Percentiles rank a stretch among this genome's conserved stretches.
phyloP scores from a whole-genome alignment of 23 tunicate species.

The Halocynthia aurantium region DNA sequence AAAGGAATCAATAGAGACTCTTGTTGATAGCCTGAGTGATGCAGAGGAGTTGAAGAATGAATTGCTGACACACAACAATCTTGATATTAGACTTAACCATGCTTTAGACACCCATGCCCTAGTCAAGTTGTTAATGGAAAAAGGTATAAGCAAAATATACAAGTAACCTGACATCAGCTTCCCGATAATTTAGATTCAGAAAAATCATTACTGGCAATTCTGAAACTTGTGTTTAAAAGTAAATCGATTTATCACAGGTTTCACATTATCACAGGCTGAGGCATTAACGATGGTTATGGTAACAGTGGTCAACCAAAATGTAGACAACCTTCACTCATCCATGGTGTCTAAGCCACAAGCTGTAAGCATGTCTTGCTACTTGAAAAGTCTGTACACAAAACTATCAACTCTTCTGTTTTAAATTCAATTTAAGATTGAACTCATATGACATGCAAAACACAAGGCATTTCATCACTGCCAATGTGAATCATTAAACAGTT shows the following conservation, averaged over 20 bases:
- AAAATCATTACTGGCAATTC: background rate
- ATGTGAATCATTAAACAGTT: too few relatives aligned
- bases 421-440: background rate
- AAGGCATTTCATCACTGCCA: too few relatives aligned
- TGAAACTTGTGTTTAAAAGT: too few relatives aligned
- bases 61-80: too few relatives aligned
- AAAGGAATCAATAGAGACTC: too few relatives aligned
- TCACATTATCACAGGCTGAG: constrained; percentile 21
- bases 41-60: too few relatives aligned
- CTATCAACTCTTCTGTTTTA: background rate
- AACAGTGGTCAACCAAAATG: background rate
- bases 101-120: constrained; percentile 16
- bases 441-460: too few relatives aligned
- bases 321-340: background rate
- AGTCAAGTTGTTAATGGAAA: constrained; percentile 9
- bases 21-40: too few relatives aligned
- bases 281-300: constrained; percentile 19
- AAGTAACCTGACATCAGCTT: background rate
- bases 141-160: constrained; percentile 1
- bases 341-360: constrained; percentile 29
- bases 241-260: background rate
- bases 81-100: too few relatives aligned
- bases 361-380: background rate
- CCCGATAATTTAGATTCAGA: background rate
- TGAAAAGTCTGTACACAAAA: background rate